Evolutionary conservation across 2,888 invertebrate species (phyloP), one percentile per base, ranked within the genome.

Genomic region (Agrenia bidenticulata): DNA sequence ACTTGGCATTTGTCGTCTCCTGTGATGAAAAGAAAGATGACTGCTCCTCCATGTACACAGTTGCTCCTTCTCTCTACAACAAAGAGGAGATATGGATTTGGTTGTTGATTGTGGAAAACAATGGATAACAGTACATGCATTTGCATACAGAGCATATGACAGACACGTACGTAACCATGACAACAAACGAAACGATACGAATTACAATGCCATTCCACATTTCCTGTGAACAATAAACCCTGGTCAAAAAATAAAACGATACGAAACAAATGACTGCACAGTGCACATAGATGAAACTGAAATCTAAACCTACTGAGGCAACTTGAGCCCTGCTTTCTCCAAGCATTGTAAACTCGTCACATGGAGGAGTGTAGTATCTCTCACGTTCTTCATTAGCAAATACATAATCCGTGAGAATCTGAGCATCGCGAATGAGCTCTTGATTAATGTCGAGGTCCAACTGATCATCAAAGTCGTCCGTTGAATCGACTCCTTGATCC

Each of bases 381-480:
- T 57, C 57, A 5, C 57, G 42, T 58, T 58, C 58, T 45, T 42
- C 45, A 9, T 26, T 37, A 13, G 65, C 60, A 21, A 65, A 56
- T 19, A 57, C 65, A 21, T 53, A 65, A 37, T 65, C 61, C 1
- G 65, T 65, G 1, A 65, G 32, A 27, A 65, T 61, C 17, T 65
- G 50, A n/a, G 58, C 42, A 17, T 58, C 58, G 17, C 58, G 42
- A 45, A 58, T 27, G 50, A 65, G 57, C 53, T 56, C 39, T 32
- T 54, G 37, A 39, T 56, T 61, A 15, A 37, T 51, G 17, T 61
- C 19, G 27, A 65, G 49, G 21, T 60, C 49, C 5, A 49, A 19
- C 13, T 61, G 41, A 0, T 21, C 55, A 15, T 32, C 27, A 11
- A 41, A 7, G 9, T 23, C 19, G 19, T 37, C 23, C 27, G 55